Evolutionary conservation across 2,113 vertebrate species (phyloP).

Genomic region (Oenanthe oenanthe): DNA sequence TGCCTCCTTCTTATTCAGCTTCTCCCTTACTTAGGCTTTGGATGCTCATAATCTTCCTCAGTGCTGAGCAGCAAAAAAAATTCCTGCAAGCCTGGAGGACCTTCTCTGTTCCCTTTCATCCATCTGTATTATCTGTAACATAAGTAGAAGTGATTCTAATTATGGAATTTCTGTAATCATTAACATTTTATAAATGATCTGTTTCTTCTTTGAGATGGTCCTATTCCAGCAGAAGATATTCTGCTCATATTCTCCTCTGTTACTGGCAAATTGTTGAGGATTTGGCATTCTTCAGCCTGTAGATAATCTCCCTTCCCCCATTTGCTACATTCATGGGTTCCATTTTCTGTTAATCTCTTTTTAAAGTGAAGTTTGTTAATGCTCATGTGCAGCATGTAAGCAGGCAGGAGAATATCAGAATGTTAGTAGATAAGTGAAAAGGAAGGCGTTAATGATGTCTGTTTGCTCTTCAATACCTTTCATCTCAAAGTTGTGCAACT

Average conservation of each 20-base stretch:
- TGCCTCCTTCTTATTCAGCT: not conserved
- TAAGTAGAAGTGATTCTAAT: conserved; percentile 42
- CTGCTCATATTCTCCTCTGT: not conserved
- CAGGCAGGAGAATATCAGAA: not conserved
- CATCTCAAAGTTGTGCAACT: not conserved
- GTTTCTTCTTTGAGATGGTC: conserved; percentile 7
- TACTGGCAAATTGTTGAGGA: not conserved
- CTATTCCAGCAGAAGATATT: not conserved
- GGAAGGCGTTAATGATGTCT: not conserved
- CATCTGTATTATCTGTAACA: conserved; percentile 11
- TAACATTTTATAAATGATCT: conserved; percentile 31
- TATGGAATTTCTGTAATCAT: conserved; percentile 30
- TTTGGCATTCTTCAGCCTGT: not conserved
- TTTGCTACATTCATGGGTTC: not conserved
- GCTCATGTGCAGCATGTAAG: not conserved
- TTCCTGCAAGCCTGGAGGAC: not conserved
- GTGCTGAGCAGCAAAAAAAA: not conserved
- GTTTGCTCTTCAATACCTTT: not conserved
- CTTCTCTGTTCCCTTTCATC: conserved; percentile 15
- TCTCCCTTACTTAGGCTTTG: not conserved
- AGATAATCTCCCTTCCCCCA: not conserved
- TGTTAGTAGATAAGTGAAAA: not conserved
- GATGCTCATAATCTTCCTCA: not conserved
- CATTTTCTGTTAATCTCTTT: not conserved
- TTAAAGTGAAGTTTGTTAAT: not conserved